A percentile compares a stretch with the other conserved stretches of the same genome.
Conservation (phyloP, 1,140 invertebrate genomes). For the Sycophila sp. region DNA sequence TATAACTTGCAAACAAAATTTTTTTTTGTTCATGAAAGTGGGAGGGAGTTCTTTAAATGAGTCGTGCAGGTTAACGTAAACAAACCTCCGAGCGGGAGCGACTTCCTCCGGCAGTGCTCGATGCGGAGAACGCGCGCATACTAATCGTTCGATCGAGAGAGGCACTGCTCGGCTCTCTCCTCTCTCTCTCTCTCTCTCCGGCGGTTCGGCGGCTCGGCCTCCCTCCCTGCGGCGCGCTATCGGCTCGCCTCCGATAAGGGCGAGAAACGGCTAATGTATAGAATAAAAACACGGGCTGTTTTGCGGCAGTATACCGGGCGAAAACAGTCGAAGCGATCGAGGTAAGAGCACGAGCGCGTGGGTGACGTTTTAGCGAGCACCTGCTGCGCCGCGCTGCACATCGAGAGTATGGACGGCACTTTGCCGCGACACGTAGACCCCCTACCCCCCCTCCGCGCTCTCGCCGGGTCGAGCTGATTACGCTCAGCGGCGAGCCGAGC, state of each 20-base stretch:
- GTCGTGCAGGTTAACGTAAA: background rate
- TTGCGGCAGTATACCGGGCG: background rate
- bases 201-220: no score
- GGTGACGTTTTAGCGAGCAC: background rate
- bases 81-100: background rate
- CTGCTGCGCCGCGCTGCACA: background rate
- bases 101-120: background rate
- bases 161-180: background rate
- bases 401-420: no score
- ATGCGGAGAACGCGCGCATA: background rate
- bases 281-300: background rate
- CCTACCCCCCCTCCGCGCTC: no score
- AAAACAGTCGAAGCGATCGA: background rate
- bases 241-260: no score
- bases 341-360: background rate
- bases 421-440: no score
- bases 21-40: no score
- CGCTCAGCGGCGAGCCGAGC: no score
- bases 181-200: background rate
- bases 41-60: no score
- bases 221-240: no score
- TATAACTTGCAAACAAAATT: no score
- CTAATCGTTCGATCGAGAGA: conserved; percentile 6
- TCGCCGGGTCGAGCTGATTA: no score
- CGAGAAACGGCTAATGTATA: background rate